Conservation (phyloP, 2,797 vertebrate species). For the Tapirus indicus region DNA sequence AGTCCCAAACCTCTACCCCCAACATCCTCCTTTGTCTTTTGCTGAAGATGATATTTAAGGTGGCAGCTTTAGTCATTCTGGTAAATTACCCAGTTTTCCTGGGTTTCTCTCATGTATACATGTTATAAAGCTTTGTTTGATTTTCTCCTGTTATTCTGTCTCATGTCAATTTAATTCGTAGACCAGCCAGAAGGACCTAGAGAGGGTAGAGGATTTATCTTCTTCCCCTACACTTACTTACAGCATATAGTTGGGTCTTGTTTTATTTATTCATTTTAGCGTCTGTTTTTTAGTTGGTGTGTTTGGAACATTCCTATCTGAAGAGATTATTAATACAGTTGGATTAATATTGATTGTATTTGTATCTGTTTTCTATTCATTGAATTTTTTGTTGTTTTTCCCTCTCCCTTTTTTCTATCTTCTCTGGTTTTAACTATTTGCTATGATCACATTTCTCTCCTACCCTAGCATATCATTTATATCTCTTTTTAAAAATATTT, state of each 20-base stretch:
- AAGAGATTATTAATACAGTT: neutral
- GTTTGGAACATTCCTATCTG: neutral
- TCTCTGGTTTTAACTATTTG: neutral
- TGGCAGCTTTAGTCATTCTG: no score
- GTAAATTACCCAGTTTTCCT: no score
- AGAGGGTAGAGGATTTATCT: no score
- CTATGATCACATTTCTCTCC: neutral
- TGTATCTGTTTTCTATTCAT: neutral
- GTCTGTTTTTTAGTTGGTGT: neutral
- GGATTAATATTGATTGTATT: neutral
- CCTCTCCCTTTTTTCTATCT: neutral
- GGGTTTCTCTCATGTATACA: no score
- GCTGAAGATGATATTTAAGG: no score
- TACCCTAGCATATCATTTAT: neutral
- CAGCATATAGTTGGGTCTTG: neutral
- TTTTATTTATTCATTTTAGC: neutral
- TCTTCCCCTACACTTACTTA: neutral
- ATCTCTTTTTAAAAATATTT: neutral
- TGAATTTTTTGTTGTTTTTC: neutral
- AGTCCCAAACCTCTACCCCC: no score
- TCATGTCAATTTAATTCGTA: no score
- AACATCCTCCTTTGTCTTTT: no score
- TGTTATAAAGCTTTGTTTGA: no score
- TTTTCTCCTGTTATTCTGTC: no score
- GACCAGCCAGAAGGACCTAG: no score